Percentiles rank a stretch among this genome's conserved stretches.
Conservation (phyloP, 2,888 invertebrate species). For the Drosophila subquinaria region DNA sequence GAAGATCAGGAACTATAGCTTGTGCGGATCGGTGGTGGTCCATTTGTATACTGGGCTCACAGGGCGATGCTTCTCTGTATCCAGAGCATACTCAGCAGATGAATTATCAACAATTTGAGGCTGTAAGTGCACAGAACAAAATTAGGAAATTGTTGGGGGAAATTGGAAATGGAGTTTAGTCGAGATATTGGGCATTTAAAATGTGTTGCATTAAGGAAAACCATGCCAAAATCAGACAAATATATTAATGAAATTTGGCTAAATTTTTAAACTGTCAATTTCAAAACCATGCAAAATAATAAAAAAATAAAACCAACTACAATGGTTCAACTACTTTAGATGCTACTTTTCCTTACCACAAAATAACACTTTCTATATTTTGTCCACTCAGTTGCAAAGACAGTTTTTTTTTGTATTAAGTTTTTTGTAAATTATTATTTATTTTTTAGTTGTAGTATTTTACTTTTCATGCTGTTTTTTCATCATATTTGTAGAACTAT, state of each 20-base stretch:
- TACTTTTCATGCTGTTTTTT: constrained; percentile 63
- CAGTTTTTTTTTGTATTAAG: constrained; percentile 12
- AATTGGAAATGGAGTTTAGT: constrained; percentile 5
- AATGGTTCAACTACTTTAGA: constrained; percentile 5
- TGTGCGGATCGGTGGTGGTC: constrained; percentile 51
- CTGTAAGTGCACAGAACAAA: constrained; percentile 78
- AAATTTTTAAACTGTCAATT: constrained; percentile 17
- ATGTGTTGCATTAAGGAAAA: constrained; percentile 42
- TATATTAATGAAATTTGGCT: constrained; percentile 33
- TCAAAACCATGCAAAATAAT: constrained; percentile 55
- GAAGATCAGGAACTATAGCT: constrained; percentile 72
- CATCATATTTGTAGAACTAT: constrained; percentile 29
- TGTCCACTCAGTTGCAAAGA: constrained; percentile 46
- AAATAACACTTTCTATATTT: constrained; percentile 11
- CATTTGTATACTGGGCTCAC: constrained; percentile 37
- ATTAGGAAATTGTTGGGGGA: constrained; percentile 31
- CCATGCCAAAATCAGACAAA: constrained; percentile 59
- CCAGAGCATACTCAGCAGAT: constrained; percentile 78
- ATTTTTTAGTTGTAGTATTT: constrained; percentile 48
- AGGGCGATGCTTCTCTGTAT: constrained; percentile 62
- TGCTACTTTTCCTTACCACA: constrained; percentile 54
- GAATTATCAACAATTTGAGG: constrained; percentile 76
- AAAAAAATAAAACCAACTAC: constrained; percentile 24
- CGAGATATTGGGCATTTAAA: constrained; percentile 21
- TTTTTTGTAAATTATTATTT: constrained; percentile 43